Conservation (phyloP, 2,888 invertebrate genomes). For the Conchocele bisecta region DNA sequence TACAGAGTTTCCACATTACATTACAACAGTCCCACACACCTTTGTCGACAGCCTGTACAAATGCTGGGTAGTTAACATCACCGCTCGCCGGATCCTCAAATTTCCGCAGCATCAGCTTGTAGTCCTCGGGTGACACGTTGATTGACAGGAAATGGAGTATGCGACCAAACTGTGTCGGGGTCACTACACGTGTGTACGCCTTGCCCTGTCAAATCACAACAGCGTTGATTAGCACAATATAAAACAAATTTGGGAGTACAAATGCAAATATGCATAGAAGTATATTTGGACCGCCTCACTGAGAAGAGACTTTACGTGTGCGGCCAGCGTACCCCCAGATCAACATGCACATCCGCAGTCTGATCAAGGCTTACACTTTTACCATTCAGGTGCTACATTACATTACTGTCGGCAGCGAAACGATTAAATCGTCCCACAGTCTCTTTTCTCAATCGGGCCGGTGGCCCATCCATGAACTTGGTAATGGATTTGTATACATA, state of each 20-base stretch:
- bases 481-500: no score
- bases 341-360: no score
- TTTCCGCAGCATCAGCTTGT: slow-evolving; percentile 80
- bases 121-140: slow-evolving; percentile 78
- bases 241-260: not conserved
- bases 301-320: not conserved
- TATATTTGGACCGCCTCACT: not conserved
- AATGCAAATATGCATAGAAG: not conserved
- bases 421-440: no score
- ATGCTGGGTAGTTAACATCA: slow-evolving; percentile 82
- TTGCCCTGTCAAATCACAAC: slow-evolving; percentile 72
- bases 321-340: no score
- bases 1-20: no score
- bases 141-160: slow-evolving; percentile 81
- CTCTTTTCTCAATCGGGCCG: no score
- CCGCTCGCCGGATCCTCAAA: slow-evolving; percentile 81
- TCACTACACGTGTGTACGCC: slow-evolving; percentile 82
- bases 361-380: no score
- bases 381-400: no score
- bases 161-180: slow-evolving; percentile 81
- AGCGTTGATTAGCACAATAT: not conserved
- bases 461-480: no score
- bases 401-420: no score
- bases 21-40: no score
- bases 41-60: slow-evolving; percentile 82